Conservation (phyloP, 2,113 vertebrate genomes). For the Damaliscus lunatus region DNA sequence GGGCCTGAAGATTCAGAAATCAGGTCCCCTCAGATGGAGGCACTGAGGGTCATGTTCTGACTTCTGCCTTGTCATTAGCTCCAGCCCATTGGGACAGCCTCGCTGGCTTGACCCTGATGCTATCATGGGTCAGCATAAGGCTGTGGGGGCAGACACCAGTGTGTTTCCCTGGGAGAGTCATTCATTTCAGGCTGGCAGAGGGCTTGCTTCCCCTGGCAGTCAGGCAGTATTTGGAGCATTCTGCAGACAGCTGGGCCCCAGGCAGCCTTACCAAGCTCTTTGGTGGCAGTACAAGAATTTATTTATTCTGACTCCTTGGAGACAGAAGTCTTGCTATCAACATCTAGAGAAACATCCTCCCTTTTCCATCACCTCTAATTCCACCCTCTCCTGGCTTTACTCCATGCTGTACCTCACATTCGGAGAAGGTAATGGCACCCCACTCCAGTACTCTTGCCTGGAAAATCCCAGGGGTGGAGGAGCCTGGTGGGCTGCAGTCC, state of each 20-base stretch:
- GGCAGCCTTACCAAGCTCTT: not conserved
- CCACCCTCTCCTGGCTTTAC: not conserved
- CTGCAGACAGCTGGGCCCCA: not conserved
- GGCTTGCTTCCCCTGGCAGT: not conserved
- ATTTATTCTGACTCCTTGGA: not conserved
- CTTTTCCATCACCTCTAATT: not conserved
- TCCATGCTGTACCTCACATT: not conserved
- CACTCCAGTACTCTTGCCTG: too few relatives aligned
- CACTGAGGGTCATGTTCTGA: not conserved
- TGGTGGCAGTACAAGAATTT: not conserved
- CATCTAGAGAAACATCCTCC: not conserved
- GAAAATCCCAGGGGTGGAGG: too few relatives aligned
- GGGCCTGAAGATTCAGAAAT: not conserved
- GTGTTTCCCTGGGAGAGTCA: not conserved
- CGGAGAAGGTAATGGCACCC: too few relatives aligned
- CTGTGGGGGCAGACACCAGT: not conserved
- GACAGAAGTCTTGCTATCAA: not conserved
- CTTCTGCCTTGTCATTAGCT: not conserved
- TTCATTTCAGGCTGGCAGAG: not conserved
- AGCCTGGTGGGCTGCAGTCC: too few relatives aligned
- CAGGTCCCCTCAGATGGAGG: not conserved
- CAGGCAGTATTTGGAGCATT: not conserved
- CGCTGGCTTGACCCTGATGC: not conserved
- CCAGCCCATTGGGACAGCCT: not conserved
- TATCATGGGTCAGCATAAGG: not conserved